A percentile compares a stretch with the other conserved stretches of the same genome.
Conservation (phyloP, 2,113 vertebrate genomes). For the Cyanistes caeruleus region DNA sequence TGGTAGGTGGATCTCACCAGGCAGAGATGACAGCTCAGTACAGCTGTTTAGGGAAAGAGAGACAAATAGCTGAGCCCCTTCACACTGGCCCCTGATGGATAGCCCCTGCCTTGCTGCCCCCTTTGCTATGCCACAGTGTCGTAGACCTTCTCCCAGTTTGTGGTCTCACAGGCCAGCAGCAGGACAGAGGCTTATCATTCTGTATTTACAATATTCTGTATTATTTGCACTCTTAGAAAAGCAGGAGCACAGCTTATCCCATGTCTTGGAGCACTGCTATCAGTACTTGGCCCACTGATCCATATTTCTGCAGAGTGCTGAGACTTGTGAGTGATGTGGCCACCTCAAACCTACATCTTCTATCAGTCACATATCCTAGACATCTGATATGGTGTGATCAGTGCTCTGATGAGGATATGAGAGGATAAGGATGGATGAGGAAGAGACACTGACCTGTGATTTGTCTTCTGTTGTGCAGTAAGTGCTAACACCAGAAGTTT, state of each 20-base stretch:
- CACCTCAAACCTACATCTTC: not conserved
- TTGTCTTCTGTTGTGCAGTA: not conserved
- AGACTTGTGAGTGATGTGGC: not conserved
- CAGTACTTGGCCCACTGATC: not conserved
- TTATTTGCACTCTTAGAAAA: not conserved
- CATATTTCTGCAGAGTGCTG: not conserved
- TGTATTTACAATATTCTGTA: not conserved
- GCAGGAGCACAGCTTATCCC: not conserved
- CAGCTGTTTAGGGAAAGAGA: not conserved
- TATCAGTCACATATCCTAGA: not conserved
- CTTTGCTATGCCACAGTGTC: not conserved
- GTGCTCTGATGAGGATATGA: not conserved
- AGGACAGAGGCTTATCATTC: not conserved
- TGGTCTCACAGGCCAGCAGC: not conserved
- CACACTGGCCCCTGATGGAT: fast-evolving
- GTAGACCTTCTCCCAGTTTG: not conserved
- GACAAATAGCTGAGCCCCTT: not conserved
- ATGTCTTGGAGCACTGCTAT: not conserved
- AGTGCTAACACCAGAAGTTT: not conserved
- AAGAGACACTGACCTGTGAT: not conserved
- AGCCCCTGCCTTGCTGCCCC: not conserved
- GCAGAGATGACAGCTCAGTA: not conserved
- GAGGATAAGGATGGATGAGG: not conserved
- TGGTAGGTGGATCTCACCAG: not conserved
- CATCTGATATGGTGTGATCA: not conserved